A percentile compares a stretch with the other conserved stretches of the same genome.
These are phyloP conservation scores for Sciurus carolinensis DNA, from an alignment of 2,797 vertebrate species.

Conservation along the genomic window DNA sequence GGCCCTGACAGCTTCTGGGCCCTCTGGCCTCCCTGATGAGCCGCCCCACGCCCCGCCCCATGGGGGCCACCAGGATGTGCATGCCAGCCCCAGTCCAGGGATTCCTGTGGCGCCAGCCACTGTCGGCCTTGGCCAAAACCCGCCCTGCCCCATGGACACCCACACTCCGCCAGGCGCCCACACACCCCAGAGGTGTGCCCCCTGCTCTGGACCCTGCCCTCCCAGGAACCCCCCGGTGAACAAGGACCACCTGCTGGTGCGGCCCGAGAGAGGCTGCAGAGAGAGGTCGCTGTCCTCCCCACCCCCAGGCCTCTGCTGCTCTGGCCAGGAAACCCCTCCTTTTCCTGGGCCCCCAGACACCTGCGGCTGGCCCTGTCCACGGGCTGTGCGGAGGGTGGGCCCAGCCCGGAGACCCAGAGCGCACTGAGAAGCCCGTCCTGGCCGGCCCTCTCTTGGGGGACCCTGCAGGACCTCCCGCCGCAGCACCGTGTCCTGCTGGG, in stretches of 20 bases:
- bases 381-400: no score
- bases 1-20: not conserved
- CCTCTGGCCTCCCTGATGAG: not conserved
- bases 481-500: not conserved
- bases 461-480: not conserved
- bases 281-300: not conserved
- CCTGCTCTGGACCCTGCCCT: not conserved
- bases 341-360: not conserved
- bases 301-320: not conserved
- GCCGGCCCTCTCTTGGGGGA: not conserved
- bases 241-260: constrained; percentile 18
- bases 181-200: not conserved
- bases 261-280: constrained; percentile 30
- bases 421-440: not conserved
- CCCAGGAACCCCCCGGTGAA: constrained; percentile 60
- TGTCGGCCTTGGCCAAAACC: not conserved
- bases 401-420: not conserved
- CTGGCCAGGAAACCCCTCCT: not conserved
- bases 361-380: not conserved
- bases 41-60: not conserved
- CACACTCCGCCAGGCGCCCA: not conserved
- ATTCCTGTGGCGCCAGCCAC: not conserved
- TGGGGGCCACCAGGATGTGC: not conserved
- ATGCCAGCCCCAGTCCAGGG: not conserved
- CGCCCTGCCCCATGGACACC: not conserved